Evolutionary conservation across 2,113 vertebrate genomes (phyloP).

Genomic region (Aythya baeri): DNA sequence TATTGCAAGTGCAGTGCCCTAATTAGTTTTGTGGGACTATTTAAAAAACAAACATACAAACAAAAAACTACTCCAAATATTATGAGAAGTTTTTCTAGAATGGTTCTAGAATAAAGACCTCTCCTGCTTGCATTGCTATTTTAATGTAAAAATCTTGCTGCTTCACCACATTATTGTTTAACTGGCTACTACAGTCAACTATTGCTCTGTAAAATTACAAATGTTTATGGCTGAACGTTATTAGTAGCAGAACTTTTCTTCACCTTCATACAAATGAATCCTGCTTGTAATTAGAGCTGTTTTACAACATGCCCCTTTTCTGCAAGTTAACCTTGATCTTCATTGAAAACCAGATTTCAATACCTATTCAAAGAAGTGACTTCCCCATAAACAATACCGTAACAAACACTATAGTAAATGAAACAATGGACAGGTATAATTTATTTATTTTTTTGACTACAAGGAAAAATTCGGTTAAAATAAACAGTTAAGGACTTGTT

Average conservation of each 20-base stretch:
- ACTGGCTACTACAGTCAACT: background rate
- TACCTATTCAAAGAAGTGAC: background rate
- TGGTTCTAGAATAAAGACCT: background rate
- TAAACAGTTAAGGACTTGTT: background rate
- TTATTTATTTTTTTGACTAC: background rate
- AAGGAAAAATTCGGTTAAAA: background rate
- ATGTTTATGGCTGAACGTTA: background rate
- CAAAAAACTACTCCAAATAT: background rate
- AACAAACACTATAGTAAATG: background rate
- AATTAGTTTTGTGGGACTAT: background rate
- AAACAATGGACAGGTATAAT: constrained; percentile 33
- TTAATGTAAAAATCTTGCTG: background rate
- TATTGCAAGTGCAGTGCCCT: background rate
- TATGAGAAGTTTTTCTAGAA: background rate
- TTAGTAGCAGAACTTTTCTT: background rate
- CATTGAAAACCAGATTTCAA: background rate
- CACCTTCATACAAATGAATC: background rate
- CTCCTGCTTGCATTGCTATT: background rate
- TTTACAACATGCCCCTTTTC: background rate
- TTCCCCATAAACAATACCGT: background rate
- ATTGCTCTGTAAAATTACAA: background rate
- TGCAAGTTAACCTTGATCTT: background rate
- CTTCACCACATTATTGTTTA: background rate
- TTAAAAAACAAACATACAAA: background rate
- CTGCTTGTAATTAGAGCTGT: background rate